These are phyloP conservation scores for Campoletis sonorensis DNA, from an alignment of 1,140 invertebrate genomes.

Conservation along the genomic window DNA sequence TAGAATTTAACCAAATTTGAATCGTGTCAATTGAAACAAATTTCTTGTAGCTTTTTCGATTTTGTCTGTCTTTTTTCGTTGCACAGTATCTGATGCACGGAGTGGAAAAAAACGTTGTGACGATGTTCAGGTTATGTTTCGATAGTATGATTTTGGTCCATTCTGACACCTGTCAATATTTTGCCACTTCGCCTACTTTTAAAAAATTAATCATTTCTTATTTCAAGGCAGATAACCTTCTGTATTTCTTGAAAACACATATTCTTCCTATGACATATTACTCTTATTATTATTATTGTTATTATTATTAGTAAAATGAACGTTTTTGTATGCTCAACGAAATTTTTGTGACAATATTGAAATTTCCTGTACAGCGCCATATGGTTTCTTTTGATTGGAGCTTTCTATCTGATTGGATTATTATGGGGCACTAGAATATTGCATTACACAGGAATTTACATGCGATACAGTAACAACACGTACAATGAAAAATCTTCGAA, in stretches of 20 bases:
- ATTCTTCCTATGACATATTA: too few relatives aligned
- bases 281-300: not conserved
- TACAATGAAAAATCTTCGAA: constrained; percentile 31
- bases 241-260: too few relatives aligned
- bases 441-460: constrained; percentile 51
- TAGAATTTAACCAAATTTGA: not conserved
- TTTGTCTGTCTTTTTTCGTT: not conserved
- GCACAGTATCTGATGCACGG: not conserved
- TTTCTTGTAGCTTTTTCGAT: not conserved
- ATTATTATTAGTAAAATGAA: too few relatives aligned
- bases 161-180: too few relatives aligned
- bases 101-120: not conserved
- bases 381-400: constrained; percentile 59
- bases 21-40: not conserved
- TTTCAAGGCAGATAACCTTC: too few relatives aligned
- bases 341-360: not conserved
- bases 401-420: constrained; percentile 58
- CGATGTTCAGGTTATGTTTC: too few relatives aligned
- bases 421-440: constrained; percentile 65
- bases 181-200: too few relatives aligned
- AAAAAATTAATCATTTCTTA: too few relatives aligned
- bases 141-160: not conserved
- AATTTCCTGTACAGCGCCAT: constrained; percentile 56
- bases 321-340: not conserved
- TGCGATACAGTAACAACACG: constrained; percentile 4